Conservation (phyloP, 2,888 invertebrate genomes). For the Alloplasta piceator region DNA sequence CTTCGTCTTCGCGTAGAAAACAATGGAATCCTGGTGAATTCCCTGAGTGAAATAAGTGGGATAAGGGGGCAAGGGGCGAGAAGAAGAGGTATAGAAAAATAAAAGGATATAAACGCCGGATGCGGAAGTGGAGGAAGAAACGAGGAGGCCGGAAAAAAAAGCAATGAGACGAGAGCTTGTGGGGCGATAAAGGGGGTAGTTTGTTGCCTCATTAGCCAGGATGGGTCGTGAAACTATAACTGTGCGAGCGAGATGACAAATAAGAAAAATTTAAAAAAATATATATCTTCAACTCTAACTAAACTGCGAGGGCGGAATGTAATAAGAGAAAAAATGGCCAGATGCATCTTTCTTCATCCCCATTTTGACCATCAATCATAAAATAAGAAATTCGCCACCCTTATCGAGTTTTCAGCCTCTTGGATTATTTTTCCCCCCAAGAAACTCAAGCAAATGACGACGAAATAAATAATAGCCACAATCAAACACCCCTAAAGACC, state of each 20-base stretch:
- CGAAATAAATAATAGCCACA: too few relatives aligned
- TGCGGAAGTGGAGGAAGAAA: constrained; percentile 30
- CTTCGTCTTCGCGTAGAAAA: constrained; percentile 38
- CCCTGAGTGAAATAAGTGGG: constrained; percentile 59
- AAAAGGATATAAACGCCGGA: constrained; percentile 33
- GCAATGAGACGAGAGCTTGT: constrained; percentile 61
- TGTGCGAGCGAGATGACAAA: constrained; percentile 11
- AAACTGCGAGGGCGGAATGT: constrained; percentile 54
- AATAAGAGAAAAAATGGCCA: constrained; percentile 12
- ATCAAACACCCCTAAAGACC: too few relatives aligned
- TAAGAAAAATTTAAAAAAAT: constrained; percentile 51
- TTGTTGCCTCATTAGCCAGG: constrained; percentile 75
- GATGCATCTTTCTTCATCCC: neutral
- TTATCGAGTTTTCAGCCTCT: too few relatives aligned
- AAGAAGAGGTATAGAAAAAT: constrained; percentile 47
- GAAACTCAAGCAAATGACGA: too few relatives aligned
- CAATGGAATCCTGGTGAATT: constrained; percentile 46
- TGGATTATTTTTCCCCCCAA: too few relatives aligned
- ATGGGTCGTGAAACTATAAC: constrained; percentile 46
- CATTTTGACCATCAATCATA: too few relatives aligned
- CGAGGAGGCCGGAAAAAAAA: constrained; percentile 55
- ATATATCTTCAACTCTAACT: constrained; percentile 70
- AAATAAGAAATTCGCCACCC: too few relatives aligned
- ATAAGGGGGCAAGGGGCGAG: constrained; percentile 58
- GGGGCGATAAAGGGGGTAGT: constrained; percentile 69